phyloP scores from a whole-genome alignment of 2,888 invertebrate genomes.

The Zonitis immaculata region DNA sequence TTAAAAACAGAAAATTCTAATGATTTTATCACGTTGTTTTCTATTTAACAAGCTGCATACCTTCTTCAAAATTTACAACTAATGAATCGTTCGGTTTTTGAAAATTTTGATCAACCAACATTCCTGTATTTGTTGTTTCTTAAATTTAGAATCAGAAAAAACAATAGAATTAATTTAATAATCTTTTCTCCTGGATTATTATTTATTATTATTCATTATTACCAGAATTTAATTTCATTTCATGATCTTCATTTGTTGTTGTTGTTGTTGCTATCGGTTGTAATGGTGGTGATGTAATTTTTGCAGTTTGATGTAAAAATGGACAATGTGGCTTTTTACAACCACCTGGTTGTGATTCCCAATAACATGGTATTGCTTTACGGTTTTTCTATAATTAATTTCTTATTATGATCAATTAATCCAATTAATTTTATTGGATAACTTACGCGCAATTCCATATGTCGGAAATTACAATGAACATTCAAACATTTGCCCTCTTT shows the following conservation, averaged over 20 bases:
- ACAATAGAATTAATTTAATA: background rate
- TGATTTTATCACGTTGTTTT: slow-evolving; percentile 6
- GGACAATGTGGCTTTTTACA: slow-evolving; percentile 82
- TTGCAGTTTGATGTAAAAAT: slow-evolving; percentile 63
- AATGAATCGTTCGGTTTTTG: slow-evolving; percentile 61
- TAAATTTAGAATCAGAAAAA: slow-evolving; percentile 14
- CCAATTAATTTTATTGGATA: too few relatives aligned
- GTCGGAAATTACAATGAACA: slow-evolving; percentile 73
- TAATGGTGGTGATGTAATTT: slow-evolving; percentile 22
- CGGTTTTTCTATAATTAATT: slow-evolving; percentile 64
- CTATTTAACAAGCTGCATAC: slow-evolving; percentile 66
- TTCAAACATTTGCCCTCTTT: slow-evolving; percentile 75
- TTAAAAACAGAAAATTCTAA: slow-evolving; percentile 15
- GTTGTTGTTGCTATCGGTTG: background rate
- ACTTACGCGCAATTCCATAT: slow-evolving; percentile 77
- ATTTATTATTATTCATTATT: background rate
- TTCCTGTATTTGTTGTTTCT: slow-evolving; percentile 23
- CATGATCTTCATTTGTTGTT: slow-evolving; percentile 22
- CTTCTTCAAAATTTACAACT: slow-evolving; percentile 77
- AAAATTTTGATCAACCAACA: slow-evolving; percentile 34
- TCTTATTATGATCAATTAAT: background rate
- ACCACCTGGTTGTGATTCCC: slow-evolving; percentile 81
- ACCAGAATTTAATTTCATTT: slow-evolving; percentile 19
- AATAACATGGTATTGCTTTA: slow-evolving; percentile 78
- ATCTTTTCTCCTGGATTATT: slow-evolving; percentile 9